Base-by-base conservation (phyloP, 2,888 invertebrate genomes). In the Sinohyriopsis cumingii region DNA sequence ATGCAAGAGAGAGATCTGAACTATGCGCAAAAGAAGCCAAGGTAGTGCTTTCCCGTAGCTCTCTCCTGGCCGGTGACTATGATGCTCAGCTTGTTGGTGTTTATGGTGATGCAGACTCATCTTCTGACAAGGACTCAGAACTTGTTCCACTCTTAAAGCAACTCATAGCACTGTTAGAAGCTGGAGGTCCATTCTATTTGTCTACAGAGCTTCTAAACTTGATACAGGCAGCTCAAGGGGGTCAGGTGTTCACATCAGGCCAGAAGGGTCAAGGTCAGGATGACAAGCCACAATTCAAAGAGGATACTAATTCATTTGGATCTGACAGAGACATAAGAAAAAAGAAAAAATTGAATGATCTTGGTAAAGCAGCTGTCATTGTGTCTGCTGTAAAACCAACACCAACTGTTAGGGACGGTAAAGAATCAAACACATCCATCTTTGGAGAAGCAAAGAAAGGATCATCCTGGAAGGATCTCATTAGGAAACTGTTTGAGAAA, bases 131-230 rank as follows among this genome's bases (percentile, higher is more conserved):
- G 56, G 87, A 87, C 71, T 83, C 85, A 7, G 87, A 87, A 63
- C 77, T 89, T 65, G 81, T 88, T n/a, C 88, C 89, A 6, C 77
- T 89, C 55, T 75, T 89, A 70, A 86, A 85, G 68, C 87, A 89
- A 73, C 78, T 89, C 65, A 84, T 89, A 45, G 84, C 84, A 15
- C 77, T 89, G 82, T 75, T 89, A 55, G 86, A 89, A 73, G 80
- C 84, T 24, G 88, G 88, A 19, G 85, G 84, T 55, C 87, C 88
- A 5, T 88, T 88, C 78, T 81, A 81, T 59, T 72, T 87, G 68
- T 83, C 85, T 0, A 78, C 86, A 22, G 85, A 87, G 59, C 72
- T 87, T 24, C 71, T 87, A 65, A 85, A 84, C 68, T 63, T 86
- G 60, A 82, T 87, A 59, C 83, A 82, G 59, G 71, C 71, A 65